Percentiles rank a stretch among this genome's conserved stretches.
Evolutionary conservation across 92 coral and sea anemone species (phyloP).

Genomic region (Epizoanthus fatuus): DNA sequence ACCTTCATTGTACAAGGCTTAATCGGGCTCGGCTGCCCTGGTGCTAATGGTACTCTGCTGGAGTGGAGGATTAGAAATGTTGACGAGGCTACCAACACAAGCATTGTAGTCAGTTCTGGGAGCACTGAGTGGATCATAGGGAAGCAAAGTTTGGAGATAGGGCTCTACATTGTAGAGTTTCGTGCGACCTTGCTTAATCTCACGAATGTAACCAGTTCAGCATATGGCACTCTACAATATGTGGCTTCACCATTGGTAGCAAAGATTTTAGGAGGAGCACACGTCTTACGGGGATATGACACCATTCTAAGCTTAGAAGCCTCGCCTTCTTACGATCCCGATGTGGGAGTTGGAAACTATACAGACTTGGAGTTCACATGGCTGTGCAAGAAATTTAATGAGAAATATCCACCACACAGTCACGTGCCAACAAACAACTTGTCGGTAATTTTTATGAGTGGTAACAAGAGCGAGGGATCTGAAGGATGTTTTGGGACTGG

Average conservation of each 20-base stretch:
- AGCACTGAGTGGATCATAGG: constrained; percentile 15
- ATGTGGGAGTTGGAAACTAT: constrained; percentile 28
- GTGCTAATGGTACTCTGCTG: neutral
- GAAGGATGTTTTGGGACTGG: constrained; percentile 38
- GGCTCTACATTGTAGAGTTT: constrained; percentile 40
- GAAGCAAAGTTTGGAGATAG: constrained; percentile 34
- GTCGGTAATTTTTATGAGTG: neutral
- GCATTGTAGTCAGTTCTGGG: neutral
- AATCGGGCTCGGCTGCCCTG: constrained; percentile 15
- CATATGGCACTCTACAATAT: constrained; percentile 34
- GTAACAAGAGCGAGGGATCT: neutral
- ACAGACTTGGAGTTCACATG: constrained; percentile 61
- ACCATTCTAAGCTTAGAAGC: constrained; percentile 52
- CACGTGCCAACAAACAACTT: neutral
- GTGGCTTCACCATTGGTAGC: constrained; percentile 48
- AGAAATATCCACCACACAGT: constrained; percentile 28
- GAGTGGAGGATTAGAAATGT: constrained; percentile 16
- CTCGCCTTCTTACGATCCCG: constrained; percentile 64
- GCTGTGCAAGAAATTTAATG: constrained; percentile 57
- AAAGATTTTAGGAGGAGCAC: constrained; percentile 47
- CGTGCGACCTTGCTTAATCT: neutral
- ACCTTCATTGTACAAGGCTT: constrained; percentile 19
- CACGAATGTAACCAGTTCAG: neutral
- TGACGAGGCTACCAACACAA: neutral
- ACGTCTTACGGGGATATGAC: constrained; percentile 27